Percentiles rank a stretch among this genome's conserved stretches.
Evolutionary conservation across 2,113 vertebrate species (phyloP).

Genomic region (Rostratula benghalensis): DNA sequence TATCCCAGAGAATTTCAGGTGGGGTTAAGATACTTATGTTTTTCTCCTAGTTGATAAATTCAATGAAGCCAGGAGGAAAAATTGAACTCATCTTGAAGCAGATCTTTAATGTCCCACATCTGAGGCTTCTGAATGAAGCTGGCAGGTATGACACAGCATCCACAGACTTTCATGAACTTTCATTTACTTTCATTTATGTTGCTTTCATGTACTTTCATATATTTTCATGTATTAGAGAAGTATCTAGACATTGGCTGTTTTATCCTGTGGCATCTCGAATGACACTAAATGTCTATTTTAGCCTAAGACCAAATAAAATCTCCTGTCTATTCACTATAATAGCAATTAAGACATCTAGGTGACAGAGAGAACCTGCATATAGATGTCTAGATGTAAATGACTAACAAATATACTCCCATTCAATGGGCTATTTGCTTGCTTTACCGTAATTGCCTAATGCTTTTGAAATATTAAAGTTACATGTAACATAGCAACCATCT

Average conservation of each 20-base stretch:
- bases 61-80: background rate
- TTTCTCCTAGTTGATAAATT: background rate
- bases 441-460: background rate
- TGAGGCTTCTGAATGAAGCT: background rate
- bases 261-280: background rate
- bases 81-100: background rate
- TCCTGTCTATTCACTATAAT: background rate
- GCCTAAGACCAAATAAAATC: background rate
- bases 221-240: background rate
- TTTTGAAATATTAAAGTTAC: background rate
- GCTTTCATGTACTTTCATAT: background rate
- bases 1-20: background rate
- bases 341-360: background rate
- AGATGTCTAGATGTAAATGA: background rate
- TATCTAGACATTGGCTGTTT: background rate
- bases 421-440: background rate
- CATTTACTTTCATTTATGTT: background rate
- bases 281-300: background rate
- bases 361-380: background rate
- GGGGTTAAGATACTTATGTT: background rate
- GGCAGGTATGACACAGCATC: background rate
- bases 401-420: background rate
- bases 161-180: background rate
- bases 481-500: background rate
- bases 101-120: background rate